These are phyloP conservation scores for Buphagus erythrorhynchus DNA, from an alignment of 2,797 vertebrate genomes.

Conservation along the genomic window DNA sequence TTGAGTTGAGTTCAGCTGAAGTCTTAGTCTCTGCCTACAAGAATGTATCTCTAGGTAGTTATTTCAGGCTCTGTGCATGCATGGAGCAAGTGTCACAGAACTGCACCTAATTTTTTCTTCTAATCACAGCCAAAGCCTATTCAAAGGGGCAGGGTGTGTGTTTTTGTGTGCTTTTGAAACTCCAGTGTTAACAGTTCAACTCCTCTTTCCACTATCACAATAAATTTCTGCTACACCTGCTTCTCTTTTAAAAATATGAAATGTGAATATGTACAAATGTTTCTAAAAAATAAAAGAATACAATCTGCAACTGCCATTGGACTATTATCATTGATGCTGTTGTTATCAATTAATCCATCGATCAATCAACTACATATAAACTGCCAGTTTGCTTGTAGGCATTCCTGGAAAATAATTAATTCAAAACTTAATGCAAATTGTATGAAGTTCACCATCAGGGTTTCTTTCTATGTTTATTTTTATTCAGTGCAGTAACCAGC, in stretches of 20 bases:
- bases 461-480: not conserved
- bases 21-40: not conserved
- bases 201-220: not conserved
- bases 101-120: not conserved
- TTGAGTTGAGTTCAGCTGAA: not conserved
- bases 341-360: not conserved
- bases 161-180: not conserved
- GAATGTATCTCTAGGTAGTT: not conserved
- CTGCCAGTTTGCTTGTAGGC: not conserved
- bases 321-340: not conserved
- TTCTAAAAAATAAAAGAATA: not conserved
- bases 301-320: not conserved
- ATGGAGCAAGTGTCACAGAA: not conserved
- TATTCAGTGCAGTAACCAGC: not conserved
- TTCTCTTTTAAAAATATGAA: not conserved
- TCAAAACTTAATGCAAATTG: not conserved
- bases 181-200: not conserved
- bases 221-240: not conserved
- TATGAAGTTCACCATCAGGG: not conserved
- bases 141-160: rapidly evolving
- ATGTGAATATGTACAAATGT: not conserved
- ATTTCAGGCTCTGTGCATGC: rapidly evolving
- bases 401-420: not conserved
- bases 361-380: not conserved
- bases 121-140: not conserved